These are phyloP conservation scores for Machaerirhynchus nigripectus DNA, from an alignment of 2,113 vertebrate species.

Conservation along the genomic window DNA sequence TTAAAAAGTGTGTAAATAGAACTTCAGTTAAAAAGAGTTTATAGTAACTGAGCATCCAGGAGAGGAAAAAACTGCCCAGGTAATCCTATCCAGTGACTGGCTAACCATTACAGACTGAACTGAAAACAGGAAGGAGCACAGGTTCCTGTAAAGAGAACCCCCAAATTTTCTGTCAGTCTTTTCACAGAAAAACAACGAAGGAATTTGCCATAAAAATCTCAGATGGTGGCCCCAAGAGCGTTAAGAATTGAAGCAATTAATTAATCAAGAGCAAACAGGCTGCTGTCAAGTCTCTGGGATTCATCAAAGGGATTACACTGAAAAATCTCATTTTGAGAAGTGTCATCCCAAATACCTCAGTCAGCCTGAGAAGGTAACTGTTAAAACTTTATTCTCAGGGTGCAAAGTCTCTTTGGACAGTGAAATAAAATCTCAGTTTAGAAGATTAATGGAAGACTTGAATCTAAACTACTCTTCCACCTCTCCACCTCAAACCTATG, in stretches of 20 bases:
- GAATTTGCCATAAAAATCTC: neutral
- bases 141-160: neutral
- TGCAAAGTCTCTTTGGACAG: slow-evolving; percentile 7
- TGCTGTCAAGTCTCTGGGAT: neutral
- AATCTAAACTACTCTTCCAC: neutral
- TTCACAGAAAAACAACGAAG: neutral
- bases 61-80: neutral
- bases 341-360: neutral
- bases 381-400: neutral
- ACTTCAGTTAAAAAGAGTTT: neutral
- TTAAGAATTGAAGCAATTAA: neutral
- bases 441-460: neutral
- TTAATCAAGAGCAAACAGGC: neutral
- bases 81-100: slow-evolving; percentile 25
- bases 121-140: neutral
- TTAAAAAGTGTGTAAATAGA: neutral
- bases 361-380: neutral
- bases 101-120: neutral
- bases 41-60: neutral
- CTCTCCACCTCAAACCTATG: neutral
- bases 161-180: neutral
- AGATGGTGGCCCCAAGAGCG: neutral
- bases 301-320: neutral
- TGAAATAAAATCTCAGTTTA: neutral
- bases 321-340: neutral